These are phyloP conservation scores for Bubo bubo DNA, from an alignment of 2,113 vertebrate genomes.

Conservation along the genomic window DNA sequence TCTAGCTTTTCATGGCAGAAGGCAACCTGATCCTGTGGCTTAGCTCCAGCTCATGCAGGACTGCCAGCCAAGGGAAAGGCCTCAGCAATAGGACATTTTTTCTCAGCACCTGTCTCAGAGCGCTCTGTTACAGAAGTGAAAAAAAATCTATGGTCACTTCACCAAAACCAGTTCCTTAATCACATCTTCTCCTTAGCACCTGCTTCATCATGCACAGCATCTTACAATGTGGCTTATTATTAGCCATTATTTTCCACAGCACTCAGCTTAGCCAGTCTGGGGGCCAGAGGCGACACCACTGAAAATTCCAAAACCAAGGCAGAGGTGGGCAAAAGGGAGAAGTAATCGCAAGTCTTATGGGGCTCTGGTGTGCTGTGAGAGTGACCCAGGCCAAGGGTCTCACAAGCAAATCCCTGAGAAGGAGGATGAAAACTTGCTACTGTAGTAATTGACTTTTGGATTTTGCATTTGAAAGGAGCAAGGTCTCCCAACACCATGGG, in stretches of 20 bases:
- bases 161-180: not conserved
- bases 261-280: not conserved
- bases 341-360: accelerated
- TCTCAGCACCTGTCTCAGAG: conserved; percentile 56
- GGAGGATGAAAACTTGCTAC: not conserved
- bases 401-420: not conserved
- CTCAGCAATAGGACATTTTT: not conserved
- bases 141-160: not conserved
- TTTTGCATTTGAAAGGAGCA: not conserved
- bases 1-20: conserved; percentile 61
- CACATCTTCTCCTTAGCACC: not conserved
- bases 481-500: not conserved
- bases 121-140: not conserved
- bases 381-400: not conserved
- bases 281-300: not conserved
- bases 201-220: not conserved
- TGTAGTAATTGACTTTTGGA: not conserved
- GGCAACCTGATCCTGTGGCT: conserved; percentile 40
- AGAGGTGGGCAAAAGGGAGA: not conserved
- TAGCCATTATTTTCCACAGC: not conserved
- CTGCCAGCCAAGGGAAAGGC: not conserved
- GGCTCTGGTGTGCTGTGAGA: accelerated
- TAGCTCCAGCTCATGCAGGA: not conserved
- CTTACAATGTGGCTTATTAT: not conserved
- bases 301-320: not conserved